phyloP scores from a whole-genome alignment of 2,113 vertebrate genomes.

The Trogon surrucura region DNA sequence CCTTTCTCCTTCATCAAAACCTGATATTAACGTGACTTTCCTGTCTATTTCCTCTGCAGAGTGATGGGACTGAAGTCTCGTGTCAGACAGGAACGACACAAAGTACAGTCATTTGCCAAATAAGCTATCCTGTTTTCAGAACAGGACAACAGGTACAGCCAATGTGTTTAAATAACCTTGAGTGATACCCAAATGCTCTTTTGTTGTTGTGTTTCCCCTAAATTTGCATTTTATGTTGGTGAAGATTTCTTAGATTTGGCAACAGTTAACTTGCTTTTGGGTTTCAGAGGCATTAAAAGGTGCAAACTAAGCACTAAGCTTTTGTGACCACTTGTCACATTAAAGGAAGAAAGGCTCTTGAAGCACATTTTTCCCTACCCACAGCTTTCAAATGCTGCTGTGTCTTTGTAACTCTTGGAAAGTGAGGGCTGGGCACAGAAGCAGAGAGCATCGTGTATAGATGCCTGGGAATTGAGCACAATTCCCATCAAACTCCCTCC shows the following conservation, averaged over 20 bases:
- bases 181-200: background rate
- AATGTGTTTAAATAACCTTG: background rate
- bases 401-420: background rate
- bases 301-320: background rate
- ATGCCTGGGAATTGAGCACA: background rate
- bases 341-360: background rate
- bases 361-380: background rate
- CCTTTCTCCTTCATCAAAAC: background rate
- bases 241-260: background rate
- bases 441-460: fast-evolving
- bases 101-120: conserved; percentile 81
- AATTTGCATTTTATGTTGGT: background rate
- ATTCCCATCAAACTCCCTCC: background rate
- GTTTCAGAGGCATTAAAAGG: background rate
- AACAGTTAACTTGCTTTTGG: background rate
- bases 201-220: background rate
- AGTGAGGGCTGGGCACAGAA: background rate
- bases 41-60: conserved; percentile 71
- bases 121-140: conserved; percentile 87
- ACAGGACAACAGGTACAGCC: conserved; percentile 78
- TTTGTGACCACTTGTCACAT: background rate
- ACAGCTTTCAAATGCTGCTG: background rate
- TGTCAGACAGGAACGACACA: conserved; percentile 78
- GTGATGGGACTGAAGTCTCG: conserved; percentile 82
- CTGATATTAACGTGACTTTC: background rate